Evolutionary conservation across 2,113 vertebrate genomes (phyloP), one percentile per base, ranked within the genome.

Genomic region (Connochaetes taurinus): DNA sequence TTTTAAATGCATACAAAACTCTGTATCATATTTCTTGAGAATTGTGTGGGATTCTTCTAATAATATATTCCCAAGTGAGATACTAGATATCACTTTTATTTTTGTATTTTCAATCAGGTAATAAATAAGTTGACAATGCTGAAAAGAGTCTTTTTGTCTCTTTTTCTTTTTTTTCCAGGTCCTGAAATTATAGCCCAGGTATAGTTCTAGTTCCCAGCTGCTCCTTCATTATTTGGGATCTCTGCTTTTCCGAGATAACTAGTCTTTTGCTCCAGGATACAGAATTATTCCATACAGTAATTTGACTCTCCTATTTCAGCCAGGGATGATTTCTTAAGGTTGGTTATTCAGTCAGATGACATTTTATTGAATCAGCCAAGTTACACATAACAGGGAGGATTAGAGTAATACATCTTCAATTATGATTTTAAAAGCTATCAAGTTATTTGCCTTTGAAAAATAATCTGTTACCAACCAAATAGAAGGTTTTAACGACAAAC

Each of bases 401-500:
- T 93, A 93, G 58, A 55, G n/a, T 86, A 92, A 62, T 67, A 36
- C 6, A 15, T 45, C 11, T 67, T 91, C 15, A 4, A 67, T 64
- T 90, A 62, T 36, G 27, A 97, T 74, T 96, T 83, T 11, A 43
- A 94, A 96, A 81, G 64, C 27, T 19, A 92, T 85, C 27, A 74
- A 47, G 33, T 50, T 62, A 52, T 50, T 91, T 43, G 40, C 10
- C 57, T 78, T 97, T 88, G 53, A 55, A 76, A 91, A 91, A 88
- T 31, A 82, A 82, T 53, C 23, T 94, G 29, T 60, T 82, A 94
- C 36, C 40, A 71, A 50, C n/a, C n/a, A 88, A 52, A 67, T 1
- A 91, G 29, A 78, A 93, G 11, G 4, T 94, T 92, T 93, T 31
- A 25, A 53, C 96, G 96, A 93, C 7, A 96, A 91, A 91, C 13